Conservation (phyloP, 2,888 invertebrate species). For the Melanophora roralis region DNA sequence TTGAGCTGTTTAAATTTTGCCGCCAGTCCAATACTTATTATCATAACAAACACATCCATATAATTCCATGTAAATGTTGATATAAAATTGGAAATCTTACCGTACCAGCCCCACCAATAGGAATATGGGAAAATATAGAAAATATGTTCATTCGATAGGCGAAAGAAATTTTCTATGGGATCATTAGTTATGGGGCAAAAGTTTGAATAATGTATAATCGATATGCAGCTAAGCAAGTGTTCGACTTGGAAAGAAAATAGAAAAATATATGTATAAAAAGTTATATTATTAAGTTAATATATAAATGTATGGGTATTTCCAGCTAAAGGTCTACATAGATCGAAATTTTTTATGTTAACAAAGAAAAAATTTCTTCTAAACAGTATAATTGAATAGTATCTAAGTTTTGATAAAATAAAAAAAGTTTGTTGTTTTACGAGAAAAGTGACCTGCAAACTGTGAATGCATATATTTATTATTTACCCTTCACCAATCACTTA, state of each 20-base stretch:
- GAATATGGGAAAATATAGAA: conserved; percentile 70
- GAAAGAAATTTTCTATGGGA: conserved; percentile 72
- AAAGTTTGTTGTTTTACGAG: too few species aligned
- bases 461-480: too few species aligned
- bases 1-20: conserved; percentile 83
- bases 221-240: conserved; percentile 72
- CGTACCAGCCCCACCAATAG: conserved; percentile 67
- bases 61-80: conserved; percentile 86
- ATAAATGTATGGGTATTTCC: too few species aligned
- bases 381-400: too few species aligned
- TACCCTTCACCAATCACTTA: too few species aligned
- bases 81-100: conserved; percentile 78
- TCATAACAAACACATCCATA: conserved; percentile 84
- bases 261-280: too few species aligned
- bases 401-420: too few species aligned
- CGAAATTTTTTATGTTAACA: too few species aligned
- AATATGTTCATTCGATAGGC: conserved; percentile 68
- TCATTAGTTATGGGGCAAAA: conserved; percentile 71
- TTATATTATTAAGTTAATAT: too few species aligned
- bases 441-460: too few species aligned
- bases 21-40: conserved; percentile 84
- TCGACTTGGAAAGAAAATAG: conserved; percentile 71
- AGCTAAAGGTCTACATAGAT: too few species aligned
- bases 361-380: too few species aligned
- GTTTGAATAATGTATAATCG: conserved; percentile 69